Evolutionary conservation across 2,113 vertebrate genomes (phyloP).

Genomic region (Oryzias curvinotus): DNA sequence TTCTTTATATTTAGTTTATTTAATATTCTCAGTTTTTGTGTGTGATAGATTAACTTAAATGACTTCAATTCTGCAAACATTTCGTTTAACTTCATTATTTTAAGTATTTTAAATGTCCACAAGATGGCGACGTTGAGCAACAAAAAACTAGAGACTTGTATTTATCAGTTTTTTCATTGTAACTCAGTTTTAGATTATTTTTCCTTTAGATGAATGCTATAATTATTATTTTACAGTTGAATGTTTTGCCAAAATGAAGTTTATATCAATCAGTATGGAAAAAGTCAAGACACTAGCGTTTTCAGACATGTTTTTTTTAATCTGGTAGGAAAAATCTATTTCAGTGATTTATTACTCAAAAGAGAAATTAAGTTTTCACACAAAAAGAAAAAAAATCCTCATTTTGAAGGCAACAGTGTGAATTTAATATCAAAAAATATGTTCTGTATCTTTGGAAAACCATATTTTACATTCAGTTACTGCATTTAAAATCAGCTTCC

Average conservation of each 20-base stretch:
- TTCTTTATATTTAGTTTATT: no score
- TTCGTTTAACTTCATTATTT: no score
- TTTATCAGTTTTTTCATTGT: no score
- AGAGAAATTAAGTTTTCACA: not conserved
- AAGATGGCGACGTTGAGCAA: constrained; percentile 14
- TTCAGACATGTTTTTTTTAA: not conserved
- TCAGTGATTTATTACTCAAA: not conserved
- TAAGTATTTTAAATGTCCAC: not conserved
- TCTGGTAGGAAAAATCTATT: not conserved
- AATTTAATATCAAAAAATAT: constrained; percentile 20
- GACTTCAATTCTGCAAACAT: no score
- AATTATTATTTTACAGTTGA: no score
- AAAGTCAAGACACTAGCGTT: not conserved
- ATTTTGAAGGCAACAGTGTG: constrained; percentile 52
- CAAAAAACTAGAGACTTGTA: no score
- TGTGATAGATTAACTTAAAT: no score
- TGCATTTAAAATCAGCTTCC: not conserved
- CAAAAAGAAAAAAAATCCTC: constrained; percentile 3
- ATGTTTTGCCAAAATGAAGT: not conserved
- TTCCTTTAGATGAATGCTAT: not conserved
- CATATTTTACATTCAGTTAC: not conserved
- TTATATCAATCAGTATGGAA: not conserved
- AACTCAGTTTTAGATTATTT: not conserved
- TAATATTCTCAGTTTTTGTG: no score
- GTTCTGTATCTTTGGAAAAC: not conserved